A percentile compares a stretch with the other conserved stretches of the same genome.
Evolutionary conservation across 2,113 vertebrate genomes (phyloP).

Genomic region (Microtus ochrogaster): DNA sequence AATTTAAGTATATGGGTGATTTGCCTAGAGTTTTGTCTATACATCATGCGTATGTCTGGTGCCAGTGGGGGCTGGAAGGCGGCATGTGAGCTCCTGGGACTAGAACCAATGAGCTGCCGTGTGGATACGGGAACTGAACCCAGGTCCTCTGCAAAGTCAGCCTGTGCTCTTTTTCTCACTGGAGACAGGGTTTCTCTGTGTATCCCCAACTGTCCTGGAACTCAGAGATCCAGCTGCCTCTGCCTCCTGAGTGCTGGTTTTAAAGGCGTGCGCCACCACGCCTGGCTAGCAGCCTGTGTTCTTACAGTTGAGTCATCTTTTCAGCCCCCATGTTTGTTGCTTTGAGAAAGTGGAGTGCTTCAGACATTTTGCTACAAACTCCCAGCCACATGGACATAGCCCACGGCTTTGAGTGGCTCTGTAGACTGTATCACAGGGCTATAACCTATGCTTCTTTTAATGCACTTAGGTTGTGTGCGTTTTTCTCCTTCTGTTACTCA

Average conservation of each 20-base stretch:
- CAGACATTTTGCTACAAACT: constrained; percentile 33
- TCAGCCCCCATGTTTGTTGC: not conserved
- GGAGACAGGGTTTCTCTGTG: not conserved
- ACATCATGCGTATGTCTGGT: too few relatives aligned
- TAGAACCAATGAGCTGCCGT: not conserved
- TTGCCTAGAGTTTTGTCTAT: not conserved
- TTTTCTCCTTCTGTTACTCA: constrained; percentile 19
- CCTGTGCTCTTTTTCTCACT: too few relatives aligned
- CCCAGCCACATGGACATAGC: not conserved
- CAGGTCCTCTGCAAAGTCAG: too few relatives aligned
- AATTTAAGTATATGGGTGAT: not conserved
- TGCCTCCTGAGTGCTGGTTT: not conserved
- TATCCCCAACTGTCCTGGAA: not conserved
- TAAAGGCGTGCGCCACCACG: not conserved
- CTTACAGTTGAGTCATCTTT: not conserved
- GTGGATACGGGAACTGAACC: not conserved
- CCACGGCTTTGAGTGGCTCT: not conserved
- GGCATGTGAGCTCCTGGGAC: not conserved
- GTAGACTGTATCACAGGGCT: not conserved
- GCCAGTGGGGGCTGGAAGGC: not conserved
- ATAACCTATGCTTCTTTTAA: not conserved
- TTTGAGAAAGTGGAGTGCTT: constrained; percentile 1
- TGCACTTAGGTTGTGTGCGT: not conserved
- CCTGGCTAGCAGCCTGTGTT: not conserved
- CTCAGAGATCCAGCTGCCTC: not conserved